Evolutionary conservation across 2,113 vertebrate species (phyloP), one percentile per base, ranked within the genome.

Genomic region (Chiloscyllium plagiosum): DNA sequence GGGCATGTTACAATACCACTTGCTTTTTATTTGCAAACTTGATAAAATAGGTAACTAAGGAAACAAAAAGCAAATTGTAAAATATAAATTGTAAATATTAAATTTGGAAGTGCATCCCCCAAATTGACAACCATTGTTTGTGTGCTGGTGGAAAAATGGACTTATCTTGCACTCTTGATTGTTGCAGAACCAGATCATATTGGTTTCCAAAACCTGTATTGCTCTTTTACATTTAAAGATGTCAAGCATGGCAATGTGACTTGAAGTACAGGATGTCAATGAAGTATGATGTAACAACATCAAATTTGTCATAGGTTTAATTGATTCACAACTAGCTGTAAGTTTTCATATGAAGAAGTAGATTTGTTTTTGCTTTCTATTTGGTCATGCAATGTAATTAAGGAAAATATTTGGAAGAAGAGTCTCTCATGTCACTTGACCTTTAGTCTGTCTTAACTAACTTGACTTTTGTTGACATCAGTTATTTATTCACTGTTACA

Each of bases 291-390:
- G 3, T 61, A 66, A 92, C 13, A 20, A 66, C 33, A 17, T 15
- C 65, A 93, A 87, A 93, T 66, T 93, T 66, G n/a, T 66, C 61
- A 93, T 68, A 37, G 56, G 89, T 37, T 93, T 93, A 93, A 93
- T 37, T 93, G 33, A 61, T 66, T 20, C 29, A 22, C 56, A 92
- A 66, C 89, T n/a, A 19, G 56, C 3, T 90, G 26, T 61, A 92
- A 66, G 52, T 65, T 29, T 92, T 65, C 6, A 65, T 66, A 8
- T 92, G n/a, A 92, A 66, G 80, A 83, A 47, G 37, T 83, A 20
- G 15, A 5, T 92, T 92, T 10, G 5, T 19, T 61, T 65, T 65
- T 90, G 26, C 80, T 83, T 42, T 15, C 4, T 61, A 66, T 92
- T 29, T 61, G 52, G 26, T 52, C 86, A 89, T 52, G 86, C 47